Base-by-base conservation (phyloP, 2,888 invertebrate species). In the Panopea generosa region DNA sequence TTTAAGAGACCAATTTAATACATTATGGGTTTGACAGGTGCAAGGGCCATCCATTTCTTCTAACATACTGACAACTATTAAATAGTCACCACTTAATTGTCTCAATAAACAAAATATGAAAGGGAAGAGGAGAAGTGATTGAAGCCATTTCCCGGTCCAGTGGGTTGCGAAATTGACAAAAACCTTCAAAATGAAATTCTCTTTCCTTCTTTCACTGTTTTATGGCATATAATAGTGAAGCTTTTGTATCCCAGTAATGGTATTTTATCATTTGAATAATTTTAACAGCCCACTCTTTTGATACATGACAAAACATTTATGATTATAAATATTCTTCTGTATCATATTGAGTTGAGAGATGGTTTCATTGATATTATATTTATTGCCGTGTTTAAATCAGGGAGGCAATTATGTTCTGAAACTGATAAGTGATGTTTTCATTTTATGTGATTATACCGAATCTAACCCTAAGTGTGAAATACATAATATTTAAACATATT, bases 221-320 rank as follows among this genome's bases (percentile, higher is more conserved):
- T 74, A 74, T 74, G 33, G 59, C 68, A 24, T 74, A 68, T 60
- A 72, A 72, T 68, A 53, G 55, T 29, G 38, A 47, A 61, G 50
- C 70, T 69, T 77, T 77, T 73, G 73, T 77, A 45, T n/a, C 29
- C 43, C 16, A 47, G 69, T 73, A 77, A 77, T 77, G 77, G 66
- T 73, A 70, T 77, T 77, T 72, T 67, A 70, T 65, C 69, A 73
- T 77, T 69, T 70, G 65, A 66, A 73, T 73, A 69, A 61, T 65
- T 67, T 69, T 73, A 29, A 69, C 73, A 57, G 29, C 73, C 63
- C 66, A 45, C 60, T 66, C 43, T 66, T 73, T 60, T 69, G 65
- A 70, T 20, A 47, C 45, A 38, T 67, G 45, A 75, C 68, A 79
- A 79, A 79, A 59, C 68, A 53, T 71, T 68, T 77, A 77, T 77